Base-by-base conservation (phyloP, 2,797 vertebrate genomes). In the Trematocara caparti region DNA sequence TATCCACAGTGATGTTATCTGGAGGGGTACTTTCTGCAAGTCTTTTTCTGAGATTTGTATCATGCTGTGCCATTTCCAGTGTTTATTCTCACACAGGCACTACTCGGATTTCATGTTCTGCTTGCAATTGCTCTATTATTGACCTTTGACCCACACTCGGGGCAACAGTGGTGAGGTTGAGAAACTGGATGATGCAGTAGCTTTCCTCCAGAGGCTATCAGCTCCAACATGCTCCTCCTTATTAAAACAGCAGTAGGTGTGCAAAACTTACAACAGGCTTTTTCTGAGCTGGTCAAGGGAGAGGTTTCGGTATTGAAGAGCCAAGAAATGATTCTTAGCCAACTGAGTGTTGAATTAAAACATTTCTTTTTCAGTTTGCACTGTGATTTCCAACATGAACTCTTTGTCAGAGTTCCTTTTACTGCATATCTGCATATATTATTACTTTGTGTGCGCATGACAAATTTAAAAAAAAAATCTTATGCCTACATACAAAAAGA, bases 131-230 rank as follows among this genome's bases (percentile, higher is more conserved):
- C 87, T 88, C 71, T 66, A 34, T 89, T 57, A 83, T 88, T 88
- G 81, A 90, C 88, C 87, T 89, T 75, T 86, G 55, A 76, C 80
- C 79, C 49, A 48, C n/a, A 27, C 30, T 5, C 17, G 79, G 83
- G 83, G 71, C 81, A 76, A 11, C 51, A 55, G 81, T 78, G 76
- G 21, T 8, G 53, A 80, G 62, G 55, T 79, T 76, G 50, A 83
- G 71, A 80, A 89, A 90, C 72, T 78, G 32, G 78, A 87, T 88
- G 90, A 92, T 81, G 81, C 81, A 49, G 82, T 76, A 79, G 80
- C 83, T 88, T 88, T 84, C 78, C 83, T 89, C 79, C 43, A 4
- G 75, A 34, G 78, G 40, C 62, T 24, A 73, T 89, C 73, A 50
- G 45, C 86, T 86, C 73, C 74, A 78, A 47, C 82, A 78, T 32